Conservation (phyloP, 2,888 invertebrate genomes). For the Lysandra bellargus region DNA sequence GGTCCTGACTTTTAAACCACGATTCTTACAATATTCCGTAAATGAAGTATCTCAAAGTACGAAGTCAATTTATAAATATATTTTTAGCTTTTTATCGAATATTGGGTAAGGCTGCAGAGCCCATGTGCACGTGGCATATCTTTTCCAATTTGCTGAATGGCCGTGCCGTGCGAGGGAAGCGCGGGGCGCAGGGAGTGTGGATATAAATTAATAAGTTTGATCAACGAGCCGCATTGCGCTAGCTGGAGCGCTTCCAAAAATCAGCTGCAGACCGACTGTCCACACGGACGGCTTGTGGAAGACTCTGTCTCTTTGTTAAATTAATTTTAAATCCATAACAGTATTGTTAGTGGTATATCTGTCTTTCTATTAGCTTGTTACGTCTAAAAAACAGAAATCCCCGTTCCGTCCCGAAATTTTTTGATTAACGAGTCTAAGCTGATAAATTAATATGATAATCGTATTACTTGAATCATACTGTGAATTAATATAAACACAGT, state of each 20-base stretch:
- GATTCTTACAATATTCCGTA: no score
- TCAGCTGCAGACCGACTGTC: constrained; percentile 30
- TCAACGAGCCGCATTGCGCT: constrained; percentile 38
- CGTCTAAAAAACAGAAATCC: no score
- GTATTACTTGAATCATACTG: no score
- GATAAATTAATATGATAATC: no score
- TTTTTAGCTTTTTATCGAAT: neutral
- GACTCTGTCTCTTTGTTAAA: neutral
- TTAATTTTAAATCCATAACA: no score
- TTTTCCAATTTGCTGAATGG: constrained; percentile 32
- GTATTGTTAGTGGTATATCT: no score
- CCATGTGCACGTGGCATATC: constrained; percentile 6
- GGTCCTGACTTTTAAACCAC: no score
- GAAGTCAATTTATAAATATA: neutral
- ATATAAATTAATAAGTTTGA: constrained; percentile 35
- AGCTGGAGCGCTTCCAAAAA: constrained; percentile 35
- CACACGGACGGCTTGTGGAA: constrained; percentile 12
- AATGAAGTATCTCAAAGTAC: no score
- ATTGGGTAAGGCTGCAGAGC: neutral
- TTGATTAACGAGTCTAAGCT: no score
- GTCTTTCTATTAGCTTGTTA: no score
- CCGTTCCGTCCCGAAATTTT: no score
- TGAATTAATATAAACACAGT: no score
- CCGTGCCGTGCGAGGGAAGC: neutral
- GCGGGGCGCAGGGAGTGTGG: constrained; percentile 21